Base-by-base conservation (phyloP, 2,888 invertebrate species). In the Idaea straminata region DNA sequence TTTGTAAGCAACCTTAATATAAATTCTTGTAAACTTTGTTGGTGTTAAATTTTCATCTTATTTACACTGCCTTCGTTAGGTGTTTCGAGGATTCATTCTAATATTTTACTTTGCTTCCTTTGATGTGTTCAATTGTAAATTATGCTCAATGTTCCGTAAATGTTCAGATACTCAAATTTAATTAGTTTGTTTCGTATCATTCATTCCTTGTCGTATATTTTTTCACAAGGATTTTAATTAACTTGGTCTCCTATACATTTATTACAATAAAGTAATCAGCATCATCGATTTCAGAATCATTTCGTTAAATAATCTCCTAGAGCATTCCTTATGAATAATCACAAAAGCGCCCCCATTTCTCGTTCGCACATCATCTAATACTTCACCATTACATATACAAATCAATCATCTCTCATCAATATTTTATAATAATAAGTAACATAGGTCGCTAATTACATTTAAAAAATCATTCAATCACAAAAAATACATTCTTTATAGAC, bases 61-160 rank as follows among this genome's bases (percentile, higher is more conserved):
- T 67, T 66, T 64, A 61, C 64, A 66, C 68, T 78, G 57, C 62
- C 62, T 65, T 66, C 60, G 25, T 65, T 78, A 81, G 82, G 81
- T 82, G 82, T 84, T 84, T 86, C 73, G 67, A 68, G 77, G 72
- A 75, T 77, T 79, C 74, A 73, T 47, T 47, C 73, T 76, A 70
- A 79, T 78, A 74, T 77, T 78, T 77, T 80, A 81, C 77, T 83
- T 88, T 82, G 87, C 89, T 90, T 89, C 88, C 88, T 86, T 87
- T 80, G 75, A 88, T 90, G 89, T 90, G 89, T 90, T 91, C 90
- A 88, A 84, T 81, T 80, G 83, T 85, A 85, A 74, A 87, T 85
- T 86, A 84, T 89, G 90, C 89, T 90, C 90, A 91, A 89, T 85
- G 74, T 80, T 78, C 81, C 80, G 77, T 76, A 75, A 77, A 79